Percentiles rank a stretch among this genome's conserved stretches.
phyloP scores from a whole-genome alignment of 2,888 invertebrate genomes.

The Drosophila mimetica region DNA sequence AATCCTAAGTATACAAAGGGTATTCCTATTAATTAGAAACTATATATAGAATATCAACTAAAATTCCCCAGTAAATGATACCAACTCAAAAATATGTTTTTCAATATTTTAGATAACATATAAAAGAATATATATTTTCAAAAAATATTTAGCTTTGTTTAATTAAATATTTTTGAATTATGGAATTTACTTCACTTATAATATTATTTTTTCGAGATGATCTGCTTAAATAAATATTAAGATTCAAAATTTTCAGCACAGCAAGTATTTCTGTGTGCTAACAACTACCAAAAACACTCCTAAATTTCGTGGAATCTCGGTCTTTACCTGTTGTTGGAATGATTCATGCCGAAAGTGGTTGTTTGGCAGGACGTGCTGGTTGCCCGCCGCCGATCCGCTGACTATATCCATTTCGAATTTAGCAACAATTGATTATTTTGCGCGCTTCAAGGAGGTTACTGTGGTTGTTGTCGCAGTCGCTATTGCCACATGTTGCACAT shows the following conservation, averaged over 20 bases:
- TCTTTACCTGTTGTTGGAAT: slow-evolving; percentile 81
- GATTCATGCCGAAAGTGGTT: slow-evolving; percentile 84
- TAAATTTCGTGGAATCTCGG: slow-evolving; percentile 7
- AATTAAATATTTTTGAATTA: too few species aligned
- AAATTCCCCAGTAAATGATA: too few species aligned
- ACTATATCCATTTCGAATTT: slow-evolving; percentile 82
- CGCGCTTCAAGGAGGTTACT: slow-evolving; percentile 37
- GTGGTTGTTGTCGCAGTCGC: slow-evolving; percentile 24
- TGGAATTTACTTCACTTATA: too few species aligned
- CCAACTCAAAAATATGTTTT: too few species aligned
- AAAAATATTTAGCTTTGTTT: not conserved
- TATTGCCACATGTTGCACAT: slow-evolving; percentile 72
- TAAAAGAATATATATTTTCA: too few species aligned
- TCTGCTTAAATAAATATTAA: too few species aligned
- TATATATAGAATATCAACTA: too few species aligned
- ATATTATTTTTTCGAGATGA: too few species aligned
- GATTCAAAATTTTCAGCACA: not conserved
- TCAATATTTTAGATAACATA: too few species aligned
- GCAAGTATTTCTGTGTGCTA: not conserved
- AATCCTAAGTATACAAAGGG: slow-evolving; percentile 1
- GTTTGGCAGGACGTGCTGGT: slow-evolving; percentile 84
- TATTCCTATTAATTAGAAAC: not conserved
- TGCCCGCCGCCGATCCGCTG: slow-evolving; percentile 80
- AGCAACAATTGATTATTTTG: slow-evolving; percentile 23
- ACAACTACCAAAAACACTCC: not conserved